These are phyloP conservation scores for Archivesica marissinica DNA, from an alignment of 1,140 invertebrate genomes.

Conservation along the genomic window DNA sequence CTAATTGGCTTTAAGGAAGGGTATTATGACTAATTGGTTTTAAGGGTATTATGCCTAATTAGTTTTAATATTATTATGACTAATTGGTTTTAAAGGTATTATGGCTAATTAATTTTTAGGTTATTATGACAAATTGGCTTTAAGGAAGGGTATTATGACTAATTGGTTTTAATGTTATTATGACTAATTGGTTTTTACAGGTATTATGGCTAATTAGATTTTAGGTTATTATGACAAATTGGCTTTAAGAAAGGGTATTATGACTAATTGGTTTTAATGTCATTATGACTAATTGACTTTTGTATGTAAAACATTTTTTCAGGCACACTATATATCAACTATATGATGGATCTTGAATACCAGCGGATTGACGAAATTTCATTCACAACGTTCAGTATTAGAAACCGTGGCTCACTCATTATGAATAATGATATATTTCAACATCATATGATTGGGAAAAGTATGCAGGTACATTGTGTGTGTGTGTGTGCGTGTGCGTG, in stretches of 20 bases:
- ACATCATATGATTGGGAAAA: slow-evolving; percentile 66
- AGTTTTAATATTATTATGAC: neutral
- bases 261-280: too few species aligned
- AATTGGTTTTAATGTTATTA: too few species aligned
- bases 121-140: too few species aligned
- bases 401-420: slow-evolving; percentile 71
- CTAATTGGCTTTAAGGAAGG: too few species aligned
- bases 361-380: slow-evolving; percentile 68
- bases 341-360: slow-evolving; percentile 71
- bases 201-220: too few species aligned
- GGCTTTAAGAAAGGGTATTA: too few species aligned
- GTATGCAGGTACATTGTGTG: slow-evolving; percentile 32
- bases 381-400: slow-evolving; percentile 72
- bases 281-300: too few species aligned
- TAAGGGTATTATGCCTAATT: neutral
- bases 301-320: too few species aligned
- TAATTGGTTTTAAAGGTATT: neutral
- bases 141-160: too few species aligned
- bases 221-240: too few species aligned
- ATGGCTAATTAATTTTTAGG: neutral
- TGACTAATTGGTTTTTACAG: too few species aligned
- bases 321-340: slow-evolving; percentile 73
- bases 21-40: too few species aligned
- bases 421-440: slow-evolving; percentile 68
- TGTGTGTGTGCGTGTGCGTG: neutral